These are phyloP conservation scores for Rhopalosiphum padi DNA, from an alignment of 1,140 invertebrate genomes.

Conservation along the genomic window DNA sequence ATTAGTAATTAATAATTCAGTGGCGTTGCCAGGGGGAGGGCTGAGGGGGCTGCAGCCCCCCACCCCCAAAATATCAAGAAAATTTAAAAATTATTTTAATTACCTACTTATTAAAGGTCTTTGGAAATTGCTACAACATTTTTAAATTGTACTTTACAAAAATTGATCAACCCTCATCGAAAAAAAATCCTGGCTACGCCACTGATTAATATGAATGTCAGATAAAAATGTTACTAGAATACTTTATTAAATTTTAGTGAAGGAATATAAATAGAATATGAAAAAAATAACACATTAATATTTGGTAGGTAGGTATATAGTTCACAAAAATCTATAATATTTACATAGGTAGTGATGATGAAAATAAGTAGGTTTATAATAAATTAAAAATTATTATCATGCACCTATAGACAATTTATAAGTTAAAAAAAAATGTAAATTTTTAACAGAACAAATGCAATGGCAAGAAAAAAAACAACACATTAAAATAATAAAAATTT, in stretches of 20 bases:
- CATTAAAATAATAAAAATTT: neutral
- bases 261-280: neutral
- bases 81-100: too few relatives aligned
- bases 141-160: too few relatives aligned
- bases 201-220: too few relatives aligned
- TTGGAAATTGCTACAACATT: too few relatives aligned
- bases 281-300: neutral
- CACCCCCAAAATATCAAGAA: too few relatives aligned
- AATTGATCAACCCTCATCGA: too few relatives aligned
- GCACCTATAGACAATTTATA: neutral
- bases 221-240: too few relatives aligned
- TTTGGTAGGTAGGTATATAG: neutral
- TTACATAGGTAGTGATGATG: conserved; percentile 16
- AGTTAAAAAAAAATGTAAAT: neutral
- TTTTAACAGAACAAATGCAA: conserved; percentile 21
- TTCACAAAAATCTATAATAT: conserved; percentile 28
- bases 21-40: too few relatives aligned
- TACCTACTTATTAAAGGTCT: too few relatives aligned
- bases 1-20: too few relatives aligned
- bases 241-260: neutral
- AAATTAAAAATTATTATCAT: neutral
- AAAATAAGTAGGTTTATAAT: neutral
- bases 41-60: too few relatives aligned
- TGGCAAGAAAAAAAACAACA: conserved; percentile 5
- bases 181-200: too few relatives aligned